Evolutionary conservation across 2,888 invertebrate species (phyloP), one percentile per base, ranked within the genome.

Genomic region (Harpagoxenus sublaevis): DNA sequence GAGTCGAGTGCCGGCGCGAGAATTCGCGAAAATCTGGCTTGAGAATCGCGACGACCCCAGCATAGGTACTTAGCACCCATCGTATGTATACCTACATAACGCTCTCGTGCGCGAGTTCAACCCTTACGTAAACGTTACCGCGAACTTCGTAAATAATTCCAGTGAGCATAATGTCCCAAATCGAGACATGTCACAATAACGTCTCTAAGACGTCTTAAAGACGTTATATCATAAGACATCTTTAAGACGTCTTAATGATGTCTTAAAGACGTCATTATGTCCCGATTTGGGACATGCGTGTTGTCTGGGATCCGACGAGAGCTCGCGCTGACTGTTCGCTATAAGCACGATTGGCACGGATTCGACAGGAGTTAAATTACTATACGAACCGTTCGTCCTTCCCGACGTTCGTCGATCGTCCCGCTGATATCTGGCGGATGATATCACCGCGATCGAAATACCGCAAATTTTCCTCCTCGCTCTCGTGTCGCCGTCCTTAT

Each of bases 261-360:
- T 23, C 23, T 23, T 23, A 23, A 23, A 23, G 23, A 23, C 23
- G 23, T 23, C 23, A 23, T 23, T n/a, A n/a, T n/a, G n/a, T n/a
- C n/a, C n/a, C n/a, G n/a, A n/a, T n/a, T 23, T 23, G 23, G 23
- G 23, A 23, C 23, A 23, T 23, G 23, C 23, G 23, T 23, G 23
- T 23, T 23, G 23, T 23, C 23, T 23, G 23, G 23, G 23, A 23
- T 23, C 23, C 23, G 23, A 23, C 23, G 23, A 23, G 23, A 23
- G 23, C 23, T 23, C 23, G 23, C 23, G 23, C 23, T 23, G 23
- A 23, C 45, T 55, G 70, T 9, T 1, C 12, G 39, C 23, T 23
- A 23, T 23, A 23, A 23, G 23, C 23, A 23, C 70, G 70, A 81
- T 83, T 57, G 86, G 62, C 75, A 48, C 48, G 60, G 57, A 35